Conservation (phyloP, 2,888 invertebrate species). For the Andrena bicolor region DNA sequence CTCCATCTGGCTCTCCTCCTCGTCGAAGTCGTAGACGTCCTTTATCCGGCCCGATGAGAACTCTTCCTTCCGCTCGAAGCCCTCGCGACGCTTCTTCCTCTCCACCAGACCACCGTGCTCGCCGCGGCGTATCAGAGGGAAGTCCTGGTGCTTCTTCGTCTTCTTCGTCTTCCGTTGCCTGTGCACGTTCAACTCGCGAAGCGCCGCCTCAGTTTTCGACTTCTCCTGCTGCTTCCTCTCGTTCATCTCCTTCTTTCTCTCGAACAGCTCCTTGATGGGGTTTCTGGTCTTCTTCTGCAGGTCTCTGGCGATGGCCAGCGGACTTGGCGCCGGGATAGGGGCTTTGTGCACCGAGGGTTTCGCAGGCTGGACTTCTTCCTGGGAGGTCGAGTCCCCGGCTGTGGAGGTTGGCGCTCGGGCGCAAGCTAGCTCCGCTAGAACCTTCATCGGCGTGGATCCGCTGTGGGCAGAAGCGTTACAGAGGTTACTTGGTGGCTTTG, state of each 20-base stretch:
- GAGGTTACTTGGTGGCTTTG: neutral
- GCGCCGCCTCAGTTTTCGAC: slow-evolving; percentile 64
- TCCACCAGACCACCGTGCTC: slow-evolving; percentile 79
- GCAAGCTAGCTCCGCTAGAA: slow-evolving; percentile 83
- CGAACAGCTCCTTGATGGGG: slow-evolving; percentile 82
- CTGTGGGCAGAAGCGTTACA: slow-evolving; percentile 67
- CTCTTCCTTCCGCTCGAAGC: slow-evolving; percentile 71
- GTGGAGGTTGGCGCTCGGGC: slow-evolving; percentile 82
- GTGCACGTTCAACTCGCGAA: slow-evolving; percentile 68
- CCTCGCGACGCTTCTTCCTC: slow-evolving; percentile 79
- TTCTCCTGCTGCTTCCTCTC: slow-evolving; percentile 79
- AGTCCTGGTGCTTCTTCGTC: slow-evolving; percentile 75
- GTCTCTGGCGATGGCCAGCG: slow-evolving; percentile 47
- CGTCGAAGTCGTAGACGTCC: slow-evolving; percentile 84
- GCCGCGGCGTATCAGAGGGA: slow-evolving; percentile 79
- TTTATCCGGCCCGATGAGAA: slow-evolving; percentile 73
- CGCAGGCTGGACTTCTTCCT: slow-evolving; percentile 42
- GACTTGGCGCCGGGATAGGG: neutral
- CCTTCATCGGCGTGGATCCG: slow-evolving; percentile 83
- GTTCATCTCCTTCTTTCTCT: slow-evolving; percentile 81
- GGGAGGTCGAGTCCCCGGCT: slow-evolving; percentile 44
- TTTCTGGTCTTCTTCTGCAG: slow-evolving; percentile 77
- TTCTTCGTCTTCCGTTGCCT: slow-evolving; percentile 78
- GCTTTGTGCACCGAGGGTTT: slow-evolving; percentile 48
- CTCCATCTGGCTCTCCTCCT: slow-evolving; percentile 81